A percentile compares a stretch with the other conserved stretches of the same genome.
Conservation (phyloP, 2,113 vertebrate genomes). For the Aptenodytes patagonicus region DNA sequence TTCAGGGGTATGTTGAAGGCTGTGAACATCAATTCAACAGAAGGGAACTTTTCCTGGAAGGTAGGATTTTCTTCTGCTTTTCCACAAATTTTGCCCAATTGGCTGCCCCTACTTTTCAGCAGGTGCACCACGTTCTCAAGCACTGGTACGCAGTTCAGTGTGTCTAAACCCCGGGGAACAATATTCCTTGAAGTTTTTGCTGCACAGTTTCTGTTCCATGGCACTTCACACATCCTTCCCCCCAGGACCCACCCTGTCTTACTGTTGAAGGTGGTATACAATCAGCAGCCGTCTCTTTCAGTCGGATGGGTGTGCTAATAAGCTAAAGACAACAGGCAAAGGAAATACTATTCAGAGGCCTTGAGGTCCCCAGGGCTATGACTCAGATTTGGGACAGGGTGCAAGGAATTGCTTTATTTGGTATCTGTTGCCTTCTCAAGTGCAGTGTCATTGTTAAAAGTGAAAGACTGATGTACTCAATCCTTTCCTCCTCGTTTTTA, state of each 20-base stretch:
- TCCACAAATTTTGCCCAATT: background rate
- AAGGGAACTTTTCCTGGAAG: background rate
- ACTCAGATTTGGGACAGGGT: slow-evolving; percentile 49
- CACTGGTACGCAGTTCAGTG: background rate
- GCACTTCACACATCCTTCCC: slow-evolving; percentile 13
- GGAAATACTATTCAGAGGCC: slow-evolving; percentile 37
- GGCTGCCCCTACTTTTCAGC: background rate
- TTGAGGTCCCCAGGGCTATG: slow-evolving; percentile 23
- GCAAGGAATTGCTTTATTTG: slow-evolving; percentile 54
- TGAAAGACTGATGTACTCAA: background rate
- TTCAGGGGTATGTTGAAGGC: background rate
- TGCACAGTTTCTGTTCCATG: background rate
- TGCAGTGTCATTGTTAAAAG: background rate
- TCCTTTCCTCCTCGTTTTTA: background rate
- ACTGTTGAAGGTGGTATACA: background rate
- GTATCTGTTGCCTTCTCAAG: background rate
- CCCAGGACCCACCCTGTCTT: background rate
- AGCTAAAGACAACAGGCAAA: slow-evolving; percentile 35
- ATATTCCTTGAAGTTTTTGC: background rate
- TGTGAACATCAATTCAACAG: background rate
- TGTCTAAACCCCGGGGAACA: background rate
- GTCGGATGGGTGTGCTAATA: slow-evolving; percentile 16
- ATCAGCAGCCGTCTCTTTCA: background rate
- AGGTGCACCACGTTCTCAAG: background rate
- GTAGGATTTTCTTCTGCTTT: background rate